These are phyloP conservation scores for Campaea margaritaria DNA, from an alignment of 2,888 invertebrate species.

Conservation along the genomic window DNA sequence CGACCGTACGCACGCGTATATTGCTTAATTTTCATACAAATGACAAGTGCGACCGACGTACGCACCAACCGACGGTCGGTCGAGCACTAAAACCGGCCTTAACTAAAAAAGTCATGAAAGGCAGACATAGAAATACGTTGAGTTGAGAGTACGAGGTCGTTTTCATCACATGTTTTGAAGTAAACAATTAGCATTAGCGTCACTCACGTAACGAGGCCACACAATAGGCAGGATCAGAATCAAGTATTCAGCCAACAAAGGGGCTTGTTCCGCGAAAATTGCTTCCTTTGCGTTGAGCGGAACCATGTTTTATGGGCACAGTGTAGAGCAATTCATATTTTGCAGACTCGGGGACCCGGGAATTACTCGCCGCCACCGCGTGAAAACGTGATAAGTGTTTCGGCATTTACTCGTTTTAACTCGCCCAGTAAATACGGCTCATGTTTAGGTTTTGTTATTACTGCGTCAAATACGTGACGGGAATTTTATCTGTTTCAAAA, in stretches of 20 bases:
- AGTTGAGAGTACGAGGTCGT: neutral
- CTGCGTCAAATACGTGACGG: slow-evolving; percentile 39
- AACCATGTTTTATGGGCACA: slow-evolving; percentile 55
- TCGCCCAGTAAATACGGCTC: slow-evolving; percentile 38
- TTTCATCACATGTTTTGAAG: slow-evolving; percentile 29
- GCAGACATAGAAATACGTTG: neutral
- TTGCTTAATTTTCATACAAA: too few relatives aligned
- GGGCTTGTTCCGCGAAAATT: slow-evolving; percentile 56
- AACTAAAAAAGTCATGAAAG: neutral
- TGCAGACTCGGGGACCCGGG: slow-evolving; percentile 53
- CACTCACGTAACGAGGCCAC: slow-evolving; percentile 37
- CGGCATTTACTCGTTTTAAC: slow-evolving; percentile 42
- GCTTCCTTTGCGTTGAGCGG: slow-evolving; percentile 56
- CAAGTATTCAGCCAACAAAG: slow-evolving; percentile 58
- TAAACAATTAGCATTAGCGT: slow-evolving; percentile 39
- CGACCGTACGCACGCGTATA: too few relatives aligned
- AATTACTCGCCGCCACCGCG: slow-evolving; percentile 44
- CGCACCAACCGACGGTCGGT: too few relatives aligned
- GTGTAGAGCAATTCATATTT: slow-evolving; percentile 58
- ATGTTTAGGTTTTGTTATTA: slow-evolving; percentile 41
- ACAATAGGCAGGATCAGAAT: slow-evolving; percentile 55
- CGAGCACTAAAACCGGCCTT: too few relatives aligned
- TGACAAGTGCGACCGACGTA: too few relatives aligned
- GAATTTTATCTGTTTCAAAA: slow-evolving; percentile 35
- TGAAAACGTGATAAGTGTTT: slow-evolving; percentile 55